Evolutionary conservation across 1,140 invertebrate species (phyloP), one percentile per base, ranked within the genome.

Genomic region (Drosophila nikananu): DNA sequence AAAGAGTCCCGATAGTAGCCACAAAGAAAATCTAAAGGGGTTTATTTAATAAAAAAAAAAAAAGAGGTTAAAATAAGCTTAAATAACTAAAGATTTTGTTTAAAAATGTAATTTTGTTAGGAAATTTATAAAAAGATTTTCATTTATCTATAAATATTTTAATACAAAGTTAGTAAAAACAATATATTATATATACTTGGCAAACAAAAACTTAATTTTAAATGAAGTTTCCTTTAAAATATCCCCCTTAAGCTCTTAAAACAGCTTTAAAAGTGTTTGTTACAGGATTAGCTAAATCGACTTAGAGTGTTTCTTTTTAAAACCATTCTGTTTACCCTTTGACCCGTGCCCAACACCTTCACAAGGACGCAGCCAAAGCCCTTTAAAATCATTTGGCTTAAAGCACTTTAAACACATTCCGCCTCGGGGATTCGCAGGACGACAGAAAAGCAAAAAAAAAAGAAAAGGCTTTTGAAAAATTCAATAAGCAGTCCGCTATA

Each of bases 401-500:
- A 64, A 80, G 54, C 64, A 55, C 59, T 78, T 65, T 71, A 74
- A 67, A 21, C 41, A 25, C 48, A 66, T 62, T 51, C 27, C 57
- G 19, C 52, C 42, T 41, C 17, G 10, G 71, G 46, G 39, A 77
- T 13, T 63, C 3, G 15, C 35, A 39, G 35, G 35, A 57, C 54
- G 9, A 12, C 9, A 25, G 32, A 35, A 13, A 46, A 21, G 17
- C 21, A 17, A 3, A 46, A 19, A 48, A 61, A 37, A 73, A 73
- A n/a, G n/a, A n/a, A 81, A 75, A 51, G 65, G 58, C 86, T 89
- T 55, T 63, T 79, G 55, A 87, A 87, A 87, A 81, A 84, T 87
- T 89, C 81, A 89, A 90, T 89, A 89, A 87, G 72, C 77, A 80
- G 65, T 67, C 79, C 52, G 59, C 60, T 52, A 61, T 44, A 64